phyloP scores from a whole-genome alignment of 2,113 vertebrate genomes.

The Apistogramma diplotaenia region DNA sequence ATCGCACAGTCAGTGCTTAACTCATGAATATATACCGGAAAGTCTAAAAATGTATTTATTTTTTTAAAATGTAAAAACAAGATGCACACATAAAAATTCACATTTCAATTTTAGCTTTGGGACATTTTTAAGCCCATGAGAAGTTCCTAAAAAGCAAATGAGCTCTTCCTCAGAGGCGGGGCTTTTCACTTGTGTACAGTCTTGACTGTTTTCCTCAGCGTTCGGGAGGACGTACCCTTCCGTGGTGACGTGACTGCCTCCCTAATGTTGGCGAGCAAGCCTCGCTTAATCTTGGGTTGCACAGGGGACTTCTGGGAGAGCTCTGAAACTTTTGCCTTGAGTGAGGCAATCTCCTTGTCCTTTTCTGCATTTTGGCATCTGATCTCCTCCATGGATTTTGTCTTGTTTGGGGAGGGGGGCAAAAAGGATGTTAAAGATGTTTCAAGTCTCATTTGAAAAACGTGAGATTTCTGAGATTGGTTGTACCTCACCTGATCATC shows the following conservation, averaged over 20 bases:
- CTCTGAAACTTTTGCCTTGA: conserved; percentile 74
- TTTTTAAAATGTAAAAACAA: not conserved
- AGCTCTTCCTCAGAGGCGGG: not conserved
- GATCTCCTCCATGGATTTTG: conserved; percentile 56
- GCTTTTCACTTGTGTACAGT: conserved; percentile 32
- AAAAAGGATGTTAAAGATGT: too few relatives aligned
- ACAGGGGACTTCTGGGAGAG: conserved; percentile 56
- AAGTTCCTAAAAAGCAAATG: not conserved
- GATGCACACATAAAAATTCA: not conserved
- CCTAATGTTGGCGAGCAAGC: conserved; percentile 83
- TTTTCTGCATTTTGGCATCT: conserved; percentile 67
- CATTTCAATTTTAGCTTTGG: not conserved
- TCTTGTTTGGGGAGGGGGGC: conserved; percentile 1
- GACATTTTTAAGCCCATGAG: not conserved
- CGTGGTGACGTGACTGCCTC: conserved; percentile 76
- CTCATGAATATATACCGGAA: too few relatives aligned
- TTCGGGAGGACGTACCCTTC: conserved; percentile 48
- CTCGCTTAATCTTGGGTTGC: conserved; percentile 68
- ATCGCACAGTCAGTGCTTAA: too few relatives aligned
- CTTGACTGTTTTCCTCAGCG: conserved; percentile 51
- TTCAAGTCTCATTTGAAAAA: too few relatives aligned
- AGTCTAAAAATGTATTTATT: not conserved
- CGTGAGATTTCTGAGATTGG: too few relatives aligned
- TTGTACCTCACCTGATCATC: conserved; percentile 67
- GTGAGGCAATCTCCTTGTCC: conserved; percentile 68